Evolutionary conservation across 2,113 vertebrate genomes (phyloP).

Genomic region (Stigmatopora argus): DNA sequence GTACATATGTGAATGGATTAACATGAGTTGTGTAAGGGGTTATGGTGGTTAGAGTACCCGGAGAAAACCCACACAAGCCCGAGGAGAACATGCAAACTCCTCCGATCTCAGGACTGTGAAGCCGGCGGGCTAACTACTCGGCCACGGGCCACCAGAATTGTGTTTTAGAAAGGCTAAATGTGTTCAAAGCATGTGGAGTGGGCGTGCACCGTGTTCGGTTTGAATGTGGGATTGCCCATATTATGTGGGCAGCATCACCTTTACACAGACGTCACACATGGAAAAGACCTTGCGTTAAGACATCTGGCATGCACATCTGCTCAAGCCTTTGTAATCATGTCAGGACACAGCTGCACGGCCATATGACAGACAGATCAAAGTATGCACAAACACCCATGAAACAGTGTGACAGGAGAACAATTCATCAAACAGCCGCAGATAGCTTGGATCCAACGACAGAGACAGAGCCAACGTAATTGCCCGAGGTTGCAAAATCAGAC

Average conservation of each 20-base stretch:
- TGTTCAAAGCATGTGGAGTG: neutral
- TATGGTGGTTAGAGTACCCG: too few relatives aligned
- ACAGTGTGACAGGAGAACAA: slow-evolving; percentile 29
- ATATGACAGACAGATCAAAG: slow-evolving; percentile 54
- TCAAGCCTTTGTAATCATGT: slow-evolving; percentile 53
- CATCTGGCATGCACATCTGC: slow-evolving; percentile 61
- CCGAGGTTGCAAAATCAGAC: too few relatives aligned
- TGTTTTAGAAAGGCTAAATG: neutral
- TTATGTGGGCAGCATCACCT: slow-evolving; percentile 18
- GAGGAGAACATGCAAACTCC: too few relatives aligned
- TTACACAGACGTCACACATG: slow-evolving; percentile 3
- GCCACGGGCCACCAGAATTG: too few relatives aligned
- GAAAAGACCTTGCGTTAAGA: slow-evolving; percentile 27
- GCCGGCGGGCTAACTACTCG: too few relatives aligned
- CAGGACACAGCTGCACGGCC: slow-evolving; percentile 52
- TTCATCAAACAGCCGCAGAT: slow-evolving; percentile 30
- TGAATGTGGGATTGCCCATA: slow-evolving; percentile 13
- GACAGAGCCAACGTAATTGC: neutral
- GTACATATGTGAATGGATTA: too few relatives aligned
- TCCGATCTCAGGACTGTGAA: too few relatives aligned
- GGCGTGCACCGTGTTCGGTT: slow-evolving; percentile 1
- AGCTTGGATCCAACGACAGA: neutral
- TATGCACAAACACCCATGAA: slow-evolving; percentile 20
- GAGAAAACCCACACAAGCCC: too few relatives aligned
- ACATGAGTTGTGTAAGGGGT: too few relatives aligned